Evolutionary conservation across 2,888 invertebrate genomes (phyloP), one percentile per base, ranked within the genome.

Genomic region (Rugalucina vietnamica): DNA sequence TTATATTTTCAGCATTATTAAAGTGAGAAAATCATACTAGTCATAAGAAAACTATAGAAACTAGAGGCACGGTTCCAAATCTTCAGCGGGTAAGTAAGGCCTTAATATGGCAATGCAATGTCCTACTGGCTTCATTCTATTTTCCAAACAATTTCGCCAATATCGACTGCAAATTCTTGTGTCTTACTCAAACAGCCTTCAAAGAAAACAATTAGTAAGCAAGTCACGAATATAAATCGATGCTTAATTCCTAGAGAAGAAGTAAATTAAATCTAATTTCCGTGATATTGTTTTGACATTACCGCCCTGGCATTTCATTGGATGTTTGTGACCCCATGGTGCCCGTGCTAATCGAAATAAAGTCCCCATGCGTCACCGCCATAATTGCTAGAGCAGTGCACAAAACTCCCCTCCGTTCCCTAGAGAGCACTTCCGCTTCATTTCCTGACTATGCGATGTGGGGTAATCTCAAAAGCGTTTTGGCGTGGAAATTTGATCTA

Each of bases 221-320:
- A 81, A 86, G 88, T 86, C 86, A 88, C 88, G 88, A 79, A 60
- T 76, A 71, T 86, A 84, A 82, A 88, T 86, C 81, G 84, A 84
- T 82, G 84, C 82, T 82, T 82, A 86, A 88, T 88, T 84, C 82
- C 81, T 84, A 69, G 78, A 76, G 81, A 84, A 78, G 84, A 79
- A 82, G 84, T 82, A 80, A 86, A 88, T 86, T 86, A 82, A 88
- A 88, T 88, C 84, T 84, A 86, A 88, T 88, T 88, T 88, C 88
- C 86, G 78, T 81, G 84, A 88, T 88, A 84, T 86, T 84, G 88
- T 88, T 87, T 87, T 83, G 87, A 85, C 87, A 87, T 87, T 87
- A 85, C 81, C 72, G 81, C 76, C 83, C 76, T 76, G 84, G 71
- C 69, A 75, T 85, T 79, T 85, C 83, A 87, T 87, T 87, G 87